Evolutionary conservation across 2,113 vertebrate genomes (phyloP), one percentile per base, ranked within the genome.

Genomic region (Malaclemys terrapin): DNA sequence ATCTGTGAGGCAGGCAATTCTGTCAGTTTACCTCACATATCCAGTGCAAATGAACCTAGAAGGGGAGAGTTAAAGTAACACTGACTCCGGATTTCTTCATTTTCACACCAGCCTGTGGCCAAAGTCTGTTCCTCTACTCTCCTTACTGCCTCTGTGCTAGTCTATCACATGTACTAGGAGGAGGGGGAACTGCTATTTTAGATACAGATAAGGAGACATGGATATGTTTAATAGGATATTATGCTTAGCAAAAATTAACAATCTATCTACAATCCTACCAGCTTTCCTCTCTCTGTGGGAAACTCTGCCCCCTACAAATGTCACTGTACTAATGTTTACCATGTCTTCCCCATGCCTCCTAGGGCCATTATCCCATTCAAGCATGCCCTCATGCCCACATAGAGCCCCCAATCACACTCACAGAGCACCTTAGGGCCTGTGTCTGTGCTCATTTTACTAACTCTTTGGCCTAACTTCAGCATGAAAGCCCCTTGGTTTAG

Each of bases 1-100:
- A 96, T 96, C 96, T 95, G 85, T 95, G 90, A 90, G 92, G 11
- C 82, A 94, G 96, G 87, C 13, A 80, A 49, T 88, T 85, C 53
- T 82, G 53, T 83, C 85, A 91, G 47, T 29, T 93, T 86, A 20
- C 25, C 25, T 93, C 85, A 59, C 82, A 80, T 9, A 87, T 35
- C 78, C 75, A 92, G 20, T 62, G 56, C 82, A 80, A 97, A 93
- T 56, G 80, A 89, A 75, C 75, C 38, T 42, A 35, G 16, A 35
- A 93, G 53, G 84, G 85, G 53, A 88, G 20, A 75, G 45, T 94
- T 20, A 75, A 50, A 65, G 12, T 49, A 29, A 80, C 38, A 89
- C 91, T 87, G 9, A 87, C 69, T 95, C 86, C 75, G 3, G 72
- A 89, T 53, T 57, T 93, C 86, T 89, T 94, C 25, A 78, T 91